phyloP scores from a whole-genome alignment of 1,140 invertebrate genomes.

The Chionoecetes opilio region DNA sequence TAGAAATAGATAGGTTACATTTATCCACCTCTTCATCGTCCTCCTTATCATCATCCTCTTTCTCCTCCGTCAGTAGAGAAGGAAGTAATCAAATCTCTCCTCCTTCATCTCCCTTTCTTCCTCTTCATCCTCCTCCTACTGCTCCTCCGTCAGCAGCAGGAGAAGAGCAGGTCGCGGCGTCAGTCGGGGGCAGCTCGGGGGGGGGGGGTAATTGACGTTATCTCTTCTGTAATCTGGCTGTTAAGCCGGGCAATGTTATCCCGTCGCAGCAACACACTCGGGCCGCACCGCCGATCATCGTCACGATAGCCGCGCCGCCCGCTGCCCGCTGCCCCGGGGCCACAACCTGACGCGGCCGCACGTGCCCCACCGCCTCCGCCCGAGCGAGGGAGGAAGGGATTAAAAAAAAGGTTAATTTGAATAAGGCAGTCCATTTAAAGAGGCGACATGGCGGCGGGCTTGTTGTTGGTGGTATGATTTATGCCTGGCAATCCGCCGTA shows the following conservation, averaged over 20 bases:
- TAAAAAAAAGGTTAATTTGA: conserved; percentile 76
- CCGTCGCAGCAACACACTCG: conserved; percentile 62
- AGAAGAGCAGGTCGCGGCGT: background rate
- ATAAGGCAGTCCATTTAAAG: conserved; percentile 79
- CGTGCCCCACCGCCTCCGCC: background rate
- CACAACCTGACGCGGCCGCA: conserved; percentile 42
- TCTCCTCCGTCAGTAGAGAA: background rate
- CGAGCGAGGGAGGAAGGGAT: background rate
- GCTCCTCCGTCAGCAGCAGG: background rate
- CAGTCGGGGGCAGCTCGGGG: no score
- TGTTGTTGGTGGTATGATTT: conserved; percentile 80
- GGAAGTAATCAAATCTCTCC: background rate
- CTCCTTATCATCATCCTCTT: background rate
- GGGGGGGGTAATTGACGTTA: conserved; percentile 72
- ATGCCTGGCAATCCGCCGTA: conserved; percentile 80
- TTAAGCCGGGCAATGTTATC: conserved; percentile 68
- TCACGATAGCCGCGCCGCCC: conserved; percentile 28
- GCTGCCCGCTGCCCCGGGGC: background rate
- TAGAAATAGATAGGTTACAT: background rate
- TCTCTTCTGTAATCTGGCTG: conserved; percentile 63
- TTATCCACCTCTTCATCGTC: no score
- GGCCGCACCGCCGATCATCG: conserved; percentile 58
- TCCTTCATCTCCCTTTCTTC: background rate
- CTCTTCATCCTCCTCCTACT: background rate
- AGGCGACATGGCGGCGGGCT: conserved; percentile 70